Evolutionary conservation across 2,888 invertebrate species (phyloP).

Genomic region (Phorcus lineatus): DNA sequence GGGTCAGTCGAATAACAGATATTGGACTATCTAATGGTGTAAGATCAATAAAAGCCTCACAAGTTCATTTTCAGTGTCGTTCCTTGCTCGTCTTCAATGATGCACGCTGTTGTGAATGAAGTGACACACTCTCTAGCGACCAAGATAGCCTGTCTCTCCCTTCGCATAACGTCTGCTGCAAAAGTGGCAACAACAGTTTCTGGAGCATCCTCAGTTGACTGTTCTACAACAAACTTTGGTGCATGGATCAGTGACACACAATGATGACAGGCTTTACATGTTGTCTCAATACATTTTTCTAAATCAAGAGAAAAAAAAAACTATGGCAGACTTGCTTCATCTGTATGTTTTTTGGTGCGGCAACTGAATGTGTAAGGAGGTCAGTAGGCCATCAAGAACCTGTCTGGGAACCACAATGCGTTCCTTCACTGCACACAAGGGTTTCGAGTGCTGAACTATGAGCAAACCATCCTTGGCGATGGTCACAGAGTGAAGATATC

Average conservation of each 20-base stretch:
- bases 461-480: slow-evolving; percentile 35
- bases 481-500: slow-evolving; percentile 28
- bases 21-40: too few species aligned
- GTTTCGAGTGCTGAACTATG: slow-evolving; percentile 17
- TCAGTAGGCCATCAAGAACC: slow-evolving; percentile 31
- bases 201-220: too few species aligned
- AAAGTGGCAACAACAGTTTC: too few species aligned
- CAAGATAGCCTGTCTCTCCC: too few species aligned
- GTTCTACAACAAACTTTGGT: too few species aligned
- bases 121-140: too few species aligned
- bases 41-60: too few species aligned
- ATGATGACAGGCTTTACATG: slow-evolving; percentile 12
- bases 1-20: too few species aligned
- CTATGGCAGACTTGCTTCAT: slow-evolving; percentile 27
- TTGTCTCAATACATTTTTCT: slow-evolving; percentile 2
- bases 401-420: slow-evolving; percentile 31
- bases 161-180: too few species aligned
- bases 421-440: slow-evolving; percentile 11
- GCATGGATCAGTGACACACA: slow-evolving; percentile 17
- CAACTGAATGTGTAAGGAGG: slow-evolving; percentile 37
- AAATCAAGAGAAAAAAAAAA: slow-evolving; percentile 28
- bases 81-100: too few species aligned
- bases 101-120: too few species aligned
- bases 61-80: too few species aligned
- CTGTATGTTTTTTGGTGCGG: slow-evolving; percentile 31